These are phyloP conservation scores for Drosophila paranaensis DNA, from an alignment of 2,888 invertebrate genomes.

Conservation along the genomic window DNA sequence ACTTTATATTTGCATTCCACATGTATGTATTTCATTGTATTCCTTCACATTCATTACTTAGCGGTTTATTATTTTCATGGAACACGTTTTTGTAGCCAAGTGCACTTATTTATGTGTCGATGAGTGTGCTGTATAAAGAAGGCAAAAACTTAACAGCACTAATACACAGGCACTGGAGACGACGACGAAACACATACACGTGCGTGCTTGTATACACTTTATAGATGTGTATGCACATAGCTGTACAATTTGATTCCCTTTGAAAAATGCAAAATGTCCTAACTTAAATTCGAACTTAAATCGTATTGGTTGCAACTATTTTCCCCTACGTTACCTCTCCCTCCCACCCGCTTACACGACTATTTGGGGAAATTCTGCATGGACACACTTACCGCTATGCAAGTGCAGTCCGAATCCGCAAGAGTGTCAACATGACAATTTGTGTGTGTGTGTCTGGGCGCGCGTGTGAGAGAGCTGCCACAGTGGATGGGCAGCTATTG, in stretches of 20 bases:
- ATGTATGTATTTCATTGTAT: background rate
- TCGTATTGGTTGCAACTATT: constrained; percentile 4
- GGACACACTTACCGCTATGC: constrained; percentile 60
- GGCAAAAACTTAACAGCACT: constrained; percentile 29
- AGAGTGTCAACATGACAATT: constrained; percentile 47
- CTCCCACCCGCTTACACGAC: background rate
- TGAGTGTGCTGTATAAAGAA: constrained; percentile 40
- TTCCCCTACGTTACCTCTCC: background rate
- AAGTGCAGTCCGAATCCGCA: constrained; percentile 50
- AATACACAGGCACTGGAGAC: constrained; percentile 9
- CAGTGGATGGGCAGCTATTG: constrained; percentile 21
- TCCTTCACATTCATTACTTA: background rate
- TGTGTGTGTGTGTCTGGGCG: constrained; percentile 11
- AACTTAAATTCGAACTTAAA: constrained; percentile 33
- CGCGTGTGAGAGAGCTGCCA: constrained; percentile 25
- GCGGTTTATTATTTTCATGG: background rate
- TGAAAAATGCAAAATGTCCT: constrained; percentile 11
- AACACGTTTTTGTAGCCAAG: constrained; percentile 3
- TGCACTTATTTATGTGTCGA: constrained; percentile 26
- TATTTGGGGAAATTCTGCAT: constrained; percentile 12
- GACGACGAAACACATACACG: constrained; percentile 8
- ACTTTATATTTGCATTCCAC: background rate
- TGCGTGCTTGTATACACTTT: constrained; percentile 6
- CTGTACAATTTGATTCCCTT: constrained; percentile 22
- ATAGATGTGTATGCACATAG: background rate